Percentiles rank a stretch among this genome's conserved stretches.
Conservation (phyloP, 2,113 vertebrate species). For the Rhabdornis inornatus region DNA sequence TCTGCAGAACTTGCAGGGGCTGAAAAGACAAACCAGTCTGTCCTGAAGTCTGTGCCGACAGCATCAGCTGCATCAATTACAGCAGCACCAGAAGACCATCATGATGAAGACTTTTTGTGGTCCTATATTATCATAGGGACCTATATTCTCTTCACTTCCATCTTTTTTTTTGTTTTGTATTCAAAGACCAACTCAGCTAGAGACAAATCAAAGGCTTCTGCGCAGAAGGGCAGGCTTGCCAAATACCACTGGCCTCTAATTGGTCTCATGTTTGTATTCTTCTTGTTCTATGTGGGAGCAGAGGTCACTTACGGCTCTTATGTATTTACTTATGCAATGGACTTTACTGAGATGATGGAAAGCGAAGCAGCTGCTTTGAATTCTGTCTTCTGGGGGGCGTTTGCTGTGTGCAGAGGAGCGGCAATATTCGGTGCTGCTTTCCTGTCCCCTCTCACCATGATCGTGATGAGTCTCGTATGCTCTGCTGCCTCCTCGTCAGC, state of each 20-base stretch:
- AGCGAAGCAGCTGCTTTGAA: constrained; percentile 82
- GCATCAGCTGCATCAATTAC: neutral
- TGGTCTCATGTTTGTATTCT: constrained; percentile 84
- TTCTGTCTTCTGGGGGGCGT: constrained; percentile 88
- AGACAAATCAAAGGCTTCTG: constrained; percentile 40
- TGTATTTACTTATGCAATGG: constrained; percentile 82
- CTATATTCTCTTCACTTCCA: constrained; percentile 76
- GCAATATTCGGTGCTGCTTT: constrained; percentile 85
- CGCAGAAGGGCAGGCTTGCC: constrained; percentile 60
- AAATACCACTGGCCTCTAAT: constrained; percentile 80
- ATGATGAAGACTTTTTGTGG: constrained; percentile 68
- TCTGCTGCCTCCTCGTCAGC: constrained; percentile 74
- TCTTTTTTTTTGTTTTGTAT: constrained; percentile 80
- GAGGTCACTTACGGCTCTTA: constrained; percentile 92
- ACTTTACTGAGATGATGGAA: constrained; percentile 72
- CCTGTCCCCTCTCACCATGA: constrained; percentile 84
- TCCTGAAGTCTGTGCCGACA: neutral
- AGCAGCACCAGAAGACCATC: neutral
- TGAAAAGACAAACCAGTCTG: neutral
- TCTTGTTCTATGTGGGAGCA: constrained; percentile 89
- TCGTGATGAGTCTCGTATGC: constrained; percentile 81
- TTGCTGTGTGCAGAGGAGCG: constrained; percentile 80
- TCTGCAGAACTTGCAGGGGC: neutral
- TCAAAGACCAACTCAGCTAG: constrained; percentile 30
- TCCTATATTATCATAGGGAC: constrained; percentile 83